Conservation (phyloP, 2,797 vertebrate species). For the Brachyrhaphis roseni region DNA sequence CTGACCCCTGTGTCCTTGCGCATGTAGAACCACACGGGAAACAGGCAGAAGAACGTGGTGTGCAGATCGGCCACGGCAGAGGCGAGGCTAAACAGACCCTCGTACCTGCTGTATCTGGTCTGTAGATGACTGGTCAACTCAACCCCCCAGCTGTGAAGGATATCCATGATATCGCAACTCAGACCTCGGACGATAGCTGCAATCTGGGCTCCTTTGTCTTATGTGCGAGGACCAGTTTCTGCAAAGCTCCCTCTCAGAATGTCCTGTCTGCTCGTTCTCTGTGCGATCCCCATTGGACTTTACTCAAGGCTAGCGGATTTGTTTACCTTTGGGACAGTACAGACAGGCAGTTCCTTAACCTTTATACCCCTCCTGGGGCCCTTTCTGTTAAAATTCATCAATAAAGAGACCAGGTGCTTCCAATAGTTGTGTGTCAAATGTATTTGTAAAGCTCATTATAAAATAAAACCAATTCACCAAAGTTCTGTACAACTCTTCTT, state of each 20-base stretch:
- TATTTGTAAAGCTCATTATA: neutral
- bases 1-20: conserved; percentile 84
- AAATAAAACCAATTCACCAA: neutral
- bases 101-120: conserved; percentile 81
- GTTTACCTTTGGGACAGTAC: conserved; percentile 68
- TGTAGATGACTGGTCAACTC: conserved; percentile 86
- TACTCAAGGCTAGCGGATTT: conserved; percentile 68
- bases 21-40: conserved; percentile 94
- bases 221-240: neutral
- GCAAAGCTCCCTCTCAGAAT: conserved; percentile 18
- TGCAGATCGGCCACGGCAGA: conserved; percentile 90
- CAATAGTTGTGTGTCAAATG: conserved; percentile 4
- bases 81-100: conserved; percentile 88
- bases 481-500: too few species aligned
- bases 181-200: conserved; percentile 17
- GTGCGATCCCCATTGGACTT: conserved; percentile 68
- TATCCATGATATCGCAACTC: conserved; percentile 69
- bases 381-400: conserved; percentile 30
- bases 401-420: conserved; percentile 2
- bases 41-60: conserved; percentile 90
- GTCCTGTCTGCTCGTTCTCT: conserved; percentile 21
- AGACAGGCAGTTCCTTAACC: conserved; percentile 56
- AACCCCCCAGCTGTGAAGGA: conserved; percentile 87
- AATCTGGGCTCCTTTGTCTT: conserved; percentile 15
- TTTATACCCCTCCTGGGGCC: conserved; percentile 50